Evolutionary conservation across 1,140 invertebrate species (phyloP).

Genomic region (Panagrolaimus sp.): DNA sequence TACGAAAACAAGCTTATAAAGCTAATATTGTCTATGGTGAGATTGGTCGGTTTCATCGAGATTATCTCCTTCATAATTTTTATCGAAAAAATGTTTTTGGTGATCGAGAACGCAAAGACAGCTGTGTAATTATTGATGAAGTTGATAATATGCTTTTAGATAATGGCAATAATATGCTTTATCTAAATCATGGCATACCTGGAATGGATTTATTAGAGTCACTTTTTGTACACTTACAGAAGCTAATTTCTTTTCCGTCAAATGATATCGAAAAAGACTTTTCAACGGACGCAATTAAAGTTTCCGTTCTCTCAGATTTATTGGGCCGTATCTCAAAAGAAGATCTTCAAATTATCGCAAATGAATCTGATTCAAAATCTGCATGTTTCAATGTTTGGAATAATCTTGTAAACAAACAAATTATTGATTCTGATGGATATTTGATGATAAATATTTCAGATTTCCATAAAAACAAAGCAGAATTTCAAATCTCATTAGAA

Average conservation of each 20-base stretch:
- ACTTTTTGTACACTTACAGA: neutral
- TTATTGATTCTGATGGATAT: neutral
- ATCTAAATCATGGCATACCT: neutral
- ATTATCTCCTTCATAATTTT: neutral
- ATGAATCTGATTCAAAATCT: neutral
- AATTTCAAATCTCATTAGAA: neutral
- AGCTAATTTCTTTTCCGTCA: neutral
- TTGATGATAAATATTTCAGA: neutral
- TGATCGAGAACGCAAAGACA: neutral
- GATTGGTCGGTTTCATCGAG: neutral
- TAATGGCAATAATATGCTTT: neutral
- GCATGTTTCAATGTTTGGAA: neutral
- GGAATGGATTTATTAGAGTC: neutral
- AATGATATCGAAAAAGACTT: neutral
- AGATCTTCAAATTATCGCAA: neutral
- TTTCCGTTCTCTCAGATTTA: neutral
- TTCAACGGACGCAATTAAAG: neutral
- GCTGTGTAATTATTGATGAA: conserved; percentile 15
- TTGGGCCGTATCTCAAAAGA: neutral
- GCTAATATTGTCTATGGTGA: neutral
- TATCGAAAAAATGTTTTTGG: neutral
- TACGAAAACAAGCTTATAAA: neutral
- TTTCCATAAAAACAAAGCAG: neutral
- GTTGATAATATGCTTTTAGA: conserved; percentile 20
- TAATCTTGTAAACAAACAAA: neutral